Base-by-base conservation (phyloP, 2,888 invertebrate genomes). In the Cephonodes hylas region DNA sequence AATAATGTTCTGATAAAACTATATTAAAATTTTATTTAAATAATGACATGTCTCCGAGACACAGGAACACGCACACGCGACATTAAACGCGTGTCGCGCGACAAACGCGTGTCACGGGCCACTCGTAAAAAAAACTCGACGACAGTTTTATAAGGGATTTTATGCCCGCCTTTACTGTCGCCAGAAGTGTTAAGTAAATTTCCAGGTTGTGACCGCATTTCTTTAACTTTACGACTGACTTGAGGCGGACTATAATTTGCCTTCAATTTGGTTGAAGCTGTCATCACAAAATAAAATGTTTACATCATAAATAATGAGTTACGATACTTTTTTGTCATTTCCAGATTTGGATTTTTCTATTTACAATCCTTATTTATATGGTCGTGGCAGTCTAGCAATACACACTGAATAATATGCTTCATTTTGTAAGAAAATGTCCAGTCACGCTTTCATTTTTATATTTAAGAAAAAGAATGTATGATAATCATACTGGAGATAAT, bases 111-210 rank as follows among this genome's bases (percentile, higher is more conserved):
- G 22, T 45, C 61, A 56, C 57, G 57, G 71, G 69, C 62, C 64
- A 64, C 53, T 68, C 73, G 67, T 75, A 77, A 79, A 79, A 70
- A n/a, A n/a, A 66, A 63, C 46, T 60, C 73, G 70, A 68, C 65
- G 75, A 75, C 74, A 73, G 70, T 73, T 79, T 79, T 78, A 79
- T 72, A 67, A 56, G 64, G 66, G 70, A 76, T 81, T 83, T 79
- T 76, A 77, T 73, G 70, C 67, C 48, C 71, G 63, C 71, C 70
- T 79, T 83, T 82, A 79, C 72, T 67, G 71, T 68, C 70, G 67
- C 62, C 57, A 67, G 58, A 70, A 74, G 80, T 74, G 81, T 75
- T 72, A 76, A 77, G 77, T 79, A 78, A 76, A 79, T 77, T 79
- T 70, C 66, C 71, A 68, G 76, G 76, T 73, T 68, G 64, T 61